phyloP scores from a whole-genome alignment of 2,797 vertebrate genomes.

The Urocyon cinereoargenteus region DNA sequence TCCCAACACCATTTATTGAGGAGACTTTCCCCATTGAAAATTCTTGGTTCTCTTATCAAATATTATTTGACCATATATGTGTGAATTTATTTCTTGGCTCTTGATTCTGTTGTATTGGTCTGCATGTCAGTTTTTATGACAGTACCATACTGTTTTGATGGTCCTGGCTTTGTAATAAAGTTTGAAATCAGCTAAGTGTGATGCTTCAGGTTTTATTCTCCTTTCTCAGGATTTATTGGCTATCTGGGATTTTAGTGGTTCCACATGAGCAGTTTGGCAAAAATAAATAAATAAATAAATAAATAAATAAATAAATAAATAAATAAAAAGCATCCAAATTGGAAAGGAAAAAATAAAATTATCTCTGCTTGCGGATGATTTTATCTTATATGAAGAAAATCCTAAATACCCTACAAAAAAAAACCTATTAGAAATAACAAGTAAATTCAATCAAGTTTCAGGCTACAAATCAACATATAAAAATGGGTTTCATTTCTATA shows the following conservation, averaged over 20 bases:
- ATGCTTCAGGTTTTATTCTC: neutral
- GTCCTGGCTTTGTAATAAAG: neutral
- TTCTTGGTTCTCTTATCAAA: neutral
- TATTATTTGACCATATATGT: neutral
- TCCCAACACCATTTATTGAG: neutral
- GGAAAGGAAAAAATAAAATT: neutral
- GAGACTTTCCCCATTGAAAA: neutral
- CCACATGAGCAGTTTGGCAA: too few relatives aligned
- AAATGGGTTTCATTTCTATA: neutral
- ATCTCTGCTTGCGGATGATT: neutral
- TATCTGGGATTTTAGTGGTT: neutral
- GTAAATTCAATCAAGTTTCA: neutral
- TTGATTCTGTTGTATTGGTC: neutral
- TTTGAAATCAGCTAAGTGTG: neutral
- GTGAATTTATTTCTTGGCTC: neutral
- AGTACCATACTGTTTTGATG: neutral
- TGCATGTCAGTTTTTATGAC: neutral
- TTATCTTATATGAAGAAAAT: neutral
- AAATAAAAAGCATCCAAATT: neutral
- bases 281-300: neutral
- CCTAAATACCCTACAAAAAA: neutral
- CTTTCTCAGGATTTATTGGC: neutral
- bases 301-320: neutral
- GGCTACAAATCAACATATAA: neutral
- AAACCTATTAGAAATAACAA: neutral